These are phyloP conservation scores for Gasterosteus aculeatus DNA, from an alignment of 2,113 vertebrate species.

Conservation along the genomic window DNA sequence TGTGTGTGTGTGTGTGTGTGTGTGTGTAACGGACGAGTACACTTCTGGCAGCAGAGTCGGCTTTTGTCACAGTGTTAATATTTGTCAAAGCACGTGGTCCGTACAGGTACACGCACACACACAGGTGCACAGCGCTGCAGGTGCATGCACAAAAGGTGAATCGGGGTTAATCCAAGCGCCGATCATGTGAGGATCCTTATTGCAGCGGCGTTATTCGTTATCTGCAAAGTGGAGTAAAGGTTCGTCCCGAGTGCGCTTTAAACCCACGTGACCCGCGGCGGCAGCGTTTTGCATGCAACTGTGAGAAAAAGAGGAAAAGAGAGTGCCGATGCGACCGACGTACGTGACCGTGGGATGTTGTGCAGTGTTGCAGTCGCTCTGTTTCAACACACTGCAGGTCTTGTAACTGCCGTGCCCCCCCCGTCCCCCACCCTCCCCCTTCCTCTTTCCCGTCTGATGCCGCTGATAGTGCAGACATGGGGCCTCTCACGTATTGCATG, in stretches of 20 bases:
- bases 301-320: slow-evolving; percentile 65
- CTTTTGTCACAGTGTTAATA: slow-evolving; percentile 54
- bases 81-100: slow-evolving; percentile 61
- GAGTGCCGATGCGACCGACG: slow-evolving; percentile 41
- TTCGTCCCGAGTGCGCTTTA: background rate
- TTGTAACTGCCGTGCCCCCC: slow-evolving; percentile 69
- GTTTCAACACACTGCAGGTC: slow-evolving; percentile 79
- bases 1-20: background rate
- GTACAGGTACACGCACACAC: background rate
- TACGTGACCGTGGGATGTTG: slow-evolving; percentile 54
- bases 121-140: background rate
- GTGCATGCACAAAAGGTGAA: background rate
- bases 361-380: slow-evolving; percentile 68
- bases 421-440: slow-evolving; percentile 51
- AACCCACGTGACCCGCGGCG: slow-evolving; percentile 36
- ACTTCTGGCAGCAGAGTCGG: background rate
- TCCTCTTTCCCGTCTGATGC: slow-evolving; percentile 75
- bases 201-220: background rate
- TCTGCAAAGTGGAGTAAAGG: background rate
- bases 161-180: slow-evolving; percentile 1
- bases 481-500: slow-evolving; percentile 77
- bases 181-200: background rate
- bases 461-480: slow-evolving; percentile 73
- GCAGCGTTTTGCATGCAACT: slow-evolving; percentile 1
- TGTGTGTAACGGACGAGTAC: slow-evolving; percentile 15